These are phyloP conservation scores for Neuroscelio doddi DNA, from an alignment of 2,888 invertebrate species.

Conservation along the genomic window DNA sequence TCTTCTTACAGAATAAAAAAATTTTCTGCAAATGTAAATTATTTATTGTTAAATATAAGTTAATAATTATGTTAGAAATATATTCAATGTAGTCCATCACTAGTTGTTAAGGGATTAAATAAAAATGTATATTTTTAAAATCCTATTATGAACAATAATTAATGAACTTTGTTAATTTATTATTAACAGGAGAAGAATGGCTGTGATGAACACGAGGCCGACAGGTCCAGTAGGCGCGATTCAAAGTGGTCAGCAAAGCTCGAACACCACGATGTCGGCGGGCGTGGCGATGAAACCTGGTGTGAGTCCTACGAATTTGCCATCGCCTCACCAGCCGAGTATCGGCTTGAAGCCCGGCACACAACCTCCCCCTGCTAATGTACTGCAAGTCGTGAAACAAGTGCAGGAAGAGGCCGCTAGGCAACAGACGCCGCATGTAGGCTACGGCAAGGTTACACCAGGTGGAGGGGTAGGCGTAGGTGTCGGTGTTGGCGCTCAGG, in stretches of 20 bases:
- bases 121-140: not conserved
- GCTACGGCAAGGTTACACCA: slow-evolving; percentile 84
- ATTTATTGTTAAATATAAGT: too few relatives aligned
- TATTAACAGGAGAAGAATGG: slow-evolving; percentile 80
- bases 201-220: slow-evolving; percentile 84
- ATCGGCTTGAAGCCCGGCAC: slow-evolving; percentile 80
- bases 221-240: slow-evolving; percentile 72
- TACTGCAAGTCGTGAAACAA: slow-evolving; percentile 87
- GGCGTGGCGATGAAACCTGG: slow-evolving; percentile 75
- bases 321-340: slow-evolving; percentile 75
- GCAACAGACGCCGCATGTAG: slow-evolving; percentile 86
- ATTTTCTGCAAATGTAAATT: too few relatives aligned
- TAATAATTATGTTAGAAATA: too few relatives aligned
- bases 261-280: slow-evolving; percentile 74
- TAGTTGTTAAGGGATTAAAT: too few relatives aligned
- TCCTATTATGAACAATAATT: not conserved
- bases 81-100: too few relatives aligned
- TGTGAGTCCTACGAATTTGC: slow-evolving; percentile 68
- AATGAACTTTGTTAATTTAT: slow-evolving; percentile 1
- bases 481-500: slow-evolving; percentile 72
- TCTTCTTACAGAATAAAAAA: too few relatives aligned
- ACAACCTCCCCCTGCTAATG: slow-evolving; percentile 85
- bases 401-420: slow-evolving; percentile 94
- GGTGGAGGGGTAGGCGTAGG: slow-evolving; percentile 66
- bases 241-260: slow-evolving; percentile 66